Evolutionary conservation across 2,888 invertebrate genomes (phyloP).

Genomic region (Oscheius onirici): DNA sequence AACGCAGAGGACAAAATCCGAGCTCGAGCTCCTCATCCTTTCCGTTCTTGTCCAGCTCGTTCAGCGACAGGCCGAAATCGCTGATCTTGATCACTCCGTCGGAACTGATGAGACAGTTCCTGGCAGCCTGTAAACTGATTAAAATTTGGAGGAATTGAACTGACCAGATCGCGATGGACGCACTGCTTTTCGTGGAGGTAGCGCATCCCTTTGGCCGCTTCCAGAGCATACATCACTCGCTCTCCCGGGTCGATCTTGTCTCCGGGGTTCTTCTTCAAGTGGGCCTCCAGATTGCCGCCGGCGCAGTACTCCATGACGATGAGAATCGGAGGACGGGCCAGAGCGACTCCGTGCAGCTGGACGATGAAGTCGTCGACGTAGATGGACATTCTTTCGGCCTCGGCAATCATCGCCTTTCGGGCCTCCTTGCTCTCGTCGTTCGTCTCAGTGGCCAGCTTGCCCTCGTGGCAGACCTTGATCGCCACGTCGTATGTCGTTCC

Average conservation of each 20-base stretch:
- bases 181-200: constrained; percentile 84
- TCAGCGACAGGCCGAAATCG: constrained; percentile 50
- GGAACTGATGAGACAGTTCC: neutral
- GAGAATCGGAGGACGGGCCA: constrained; percentile 95
- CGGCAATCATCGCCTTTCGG: constrained; percentile 49
- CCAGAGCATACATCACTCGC: constrained; percentile 36
- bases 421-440: constrained; percentile 35
- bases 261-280: constrained; percentile 35
- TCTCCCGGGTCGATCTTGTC: constrained; percentile 34
- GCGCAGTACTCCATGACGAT: constrained; percentile 95
- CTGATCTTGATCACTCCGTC: constrained; percentile 40
- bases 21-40: constrained; percentile 23
- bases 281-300: constrained; percentile 49
- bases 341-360: constrained; percentile 92
- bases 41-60: constrained; percentile 8
- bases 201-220: constrained; percentile 82
- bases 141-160: too few relatives aligned
- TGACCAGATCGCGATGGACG: constrained; percentile 84
- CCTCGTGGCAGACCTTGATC: constrained; percentile 25
- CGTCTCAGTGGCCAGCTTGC: constrained; percentile 24
- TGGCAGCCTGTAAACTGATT: neutral
- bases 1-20: too few relatives aligned
- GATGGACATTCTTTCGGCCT: constrained; percentile 56
- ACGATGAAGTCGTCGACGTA: constrained; percentile 51
- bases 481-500: neutral